Percentiles rank a stretch among this genome's conserved stretches.
Evolutionary conservation across 2,113 vertebrate species (phyloP).

Genomic region (Amblyornis subalaris): DNA sequence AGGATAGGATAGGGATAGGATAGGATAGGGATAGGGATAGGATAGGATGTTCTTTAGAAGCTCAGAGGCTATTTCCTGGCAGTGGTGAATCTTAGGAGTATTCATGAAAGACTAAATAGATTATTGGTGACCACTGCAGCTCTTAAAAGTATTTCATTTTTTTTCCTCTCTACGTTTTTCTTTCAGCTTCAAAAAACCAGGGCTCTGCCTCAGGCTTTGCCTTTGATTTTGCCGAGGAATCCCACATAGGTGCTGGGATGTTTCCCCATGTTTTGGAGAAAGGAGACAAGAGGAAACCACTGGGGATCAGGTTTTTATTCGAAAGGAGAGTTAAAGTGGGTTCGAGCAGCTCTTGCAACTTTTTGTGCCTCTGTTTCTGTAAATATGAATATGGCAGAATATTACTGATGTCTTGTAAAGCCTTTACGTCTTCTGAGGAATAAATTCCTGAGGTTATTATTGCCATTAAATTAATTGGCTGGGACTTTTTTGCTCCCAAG

Average conservation of each 20-base stretch:
- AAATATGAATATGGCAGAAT: neutral
- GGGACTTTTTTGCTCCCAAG: neutral
- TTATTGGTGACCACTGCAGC: neutral
- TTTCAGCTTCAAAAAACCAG: neutral
- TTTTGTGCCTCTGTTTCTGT: neutral
- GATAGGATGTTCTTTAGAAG: neutral
- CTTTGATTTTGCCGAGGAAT: neutral
- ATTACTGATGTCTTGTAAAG: neutral
- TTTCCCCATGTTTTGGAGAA: neutral
- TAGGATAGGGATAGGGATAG: neutral
- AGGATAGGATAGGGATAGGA: neutral
- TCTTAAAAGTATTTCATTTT: neutral
- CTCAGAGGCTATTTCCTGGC: neutral
- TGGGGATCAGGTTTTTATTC: neutral
- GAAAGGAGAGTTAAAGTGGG: neutral
- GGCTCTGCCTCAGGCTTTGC: neutral
- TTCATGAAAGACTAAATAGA: neutral
- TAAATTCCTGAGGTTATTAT: neutral
- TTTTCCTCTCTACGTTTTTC: rapidly evolving
- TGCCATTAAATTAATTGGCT: neutral
- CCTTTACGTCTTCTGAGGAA: neutral
- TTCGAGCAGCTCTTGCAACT: neutral
- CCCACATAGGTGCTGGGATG: neutral
- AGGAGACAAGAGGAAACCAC: neutral
- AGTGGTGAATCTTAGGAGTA: neutral